Conservation (phyloP, 2,888 invertebrate species). For the Synanthedon tipuliformis region DNA sequence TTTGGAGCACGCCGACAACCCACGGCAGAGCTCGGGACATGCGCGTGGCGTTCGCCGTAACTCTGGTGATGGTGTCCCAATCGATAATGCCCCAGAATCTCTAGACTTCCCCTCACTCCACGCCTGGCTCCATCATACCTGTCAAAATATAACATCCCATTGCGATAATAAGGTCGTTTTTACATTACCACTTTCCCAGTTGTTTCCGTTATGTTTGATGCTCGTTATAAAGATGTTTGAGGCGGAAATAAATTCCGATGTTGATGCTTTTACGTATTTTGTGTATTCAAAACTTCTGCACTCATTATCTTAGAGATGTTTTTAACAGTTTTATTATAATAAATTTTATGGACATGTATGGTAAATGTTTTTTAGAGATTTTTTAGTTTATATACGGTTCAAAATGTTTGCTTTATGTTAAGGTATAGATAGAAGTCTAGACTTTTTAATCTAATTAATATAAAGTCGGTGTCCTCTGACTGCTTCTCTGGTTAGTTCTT, state of each 20-base stretch:
- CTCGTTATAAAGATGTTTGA: constrained; percentile 50
- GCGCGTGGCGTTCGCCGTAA: constrained; percentile 39
- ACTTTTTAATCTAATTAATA: no score
- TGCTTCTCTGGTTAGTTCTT: no score
- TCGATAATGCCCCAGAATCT: constrained; percentile 63
- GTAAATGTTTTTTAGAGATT: no score
- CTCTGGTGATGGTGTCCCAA: constrained; percentile 53
- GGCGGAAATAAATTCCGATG: constrained; percentile 35
- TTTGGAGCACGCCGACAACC: constrained; percentile 7
- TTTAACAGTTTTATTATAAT: no score
- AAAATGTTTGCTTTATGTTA: no score
- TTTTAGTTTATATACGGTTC: no score
- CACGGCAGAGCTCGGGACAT: constrained; percentile 23
- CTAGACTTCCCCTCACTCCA: constrained; percentile 35
- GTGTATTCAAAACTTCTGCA: neutral
- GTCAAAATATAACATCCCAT: constrained; percentile 60
- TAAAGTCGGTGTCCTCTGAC: no score
- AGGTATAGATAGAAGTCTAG: no score
- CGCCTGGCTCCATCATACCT: constrained; percentile 36
- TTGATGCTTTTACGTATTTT: constrained; percentile 23
- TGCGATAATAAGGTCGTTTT: constrained; percentile 60
- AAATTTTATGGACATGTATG: no score
- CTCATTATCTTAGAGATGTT: no score
- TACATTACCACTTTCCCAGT: constrained; percentile 39
- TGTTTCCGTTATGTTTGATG: constrained; percentile 49